A percentile compares a stretch with the other conserved stretches of the same genome.
Conservation (phyloP, 2,797 vertebrate species). For the Uromys caudimaculatus region DNA sequence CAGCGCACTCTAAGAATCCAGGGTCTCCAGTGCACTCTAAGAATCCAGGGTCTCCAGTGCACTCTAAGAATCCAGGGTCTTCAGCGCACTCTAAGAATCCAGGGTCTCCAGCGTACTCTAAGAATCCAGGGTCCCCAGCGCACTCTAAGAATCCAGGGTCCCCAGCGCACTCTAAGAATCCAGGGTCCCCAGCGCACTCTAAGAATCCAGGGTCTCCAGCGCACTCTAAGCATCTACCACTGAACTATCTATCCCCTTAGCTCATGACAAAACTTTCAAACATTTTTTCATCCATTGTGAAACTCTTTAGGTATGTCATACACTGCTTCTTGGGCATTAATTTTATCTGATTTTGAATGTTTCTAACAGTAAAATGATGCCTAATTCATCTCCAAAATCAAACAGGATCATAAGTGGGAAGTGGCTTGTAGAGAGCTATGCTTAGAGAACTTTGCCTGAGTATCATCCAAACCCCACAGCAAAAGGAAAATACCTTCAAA, state of each 20-base stretch:
- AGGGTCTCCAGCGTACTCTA: not conserved
- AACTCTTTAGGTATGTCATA: not conserved
- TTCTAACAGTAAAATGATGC: constrained; percentile 54
- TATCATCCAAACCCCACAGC: not conserved
- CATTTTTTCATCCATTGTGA: not conserved
- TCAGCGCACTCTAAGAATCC: not conserved
- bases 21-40: not conserved
- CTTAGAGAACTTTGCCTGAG: not conserved
- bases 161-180: not conserved
- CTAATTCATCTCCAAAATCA: constrained; percentile 56
- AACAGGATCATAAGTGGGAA: not conserved
- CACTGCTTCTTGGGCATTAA: not conserved
- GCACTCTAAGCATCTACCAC: not conserved
- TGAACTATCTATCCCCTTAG: not conserved
- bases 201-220: not conserved
- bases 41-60: not conserved
- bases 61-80: not conserved
- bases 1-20: not conserved
- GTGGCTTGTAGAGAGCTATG: not conserved
- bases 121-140: not conserved
- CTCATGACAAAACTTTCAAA: constrained; percentile 44
- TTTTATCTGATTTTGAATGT: constrained; percentile 60
- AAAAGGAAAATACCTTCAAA: not conserved
- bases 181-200: not conserved
- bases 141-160: not conserved